Evolutionary conservation across 1,140 invertebrate species (phyloP), one percentile per base, ranked within the genome.

Genomic region (Cylas formicarius): DNA sequence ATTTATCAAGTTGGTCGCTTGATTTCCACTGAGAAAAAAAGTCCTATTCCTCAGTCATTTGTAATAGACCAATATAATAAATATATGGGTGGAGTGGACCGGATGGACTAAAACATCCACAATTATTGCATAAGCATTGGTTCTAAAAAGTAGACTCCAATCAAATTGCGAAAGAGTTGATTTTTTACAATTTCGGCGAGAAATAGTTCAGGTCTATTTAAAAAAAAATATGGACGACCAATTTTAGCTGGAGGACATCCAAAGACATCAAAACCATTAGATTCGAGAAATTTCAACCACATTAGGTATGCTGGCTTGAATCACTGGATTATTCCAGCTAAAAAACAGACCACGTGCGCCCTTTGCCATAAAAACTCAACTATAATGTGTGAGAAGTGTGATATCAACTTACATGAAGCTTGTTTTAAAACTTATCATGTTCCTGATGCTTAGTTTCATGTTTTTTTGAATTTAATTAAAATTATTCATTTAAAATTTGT

Each of bases 301-400:
- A 39, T 39, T 28, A 24, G 37, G 14, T 39, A 28, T 19, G 26
- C 24, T 16, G 37, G 37, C 16, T 8, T 39, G 21, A 39, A 39
- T 29, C 37, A 39, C 20, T 39, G 37, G 37, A 39, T 39, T 18
- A 24, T 39, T 39, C 37, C 37, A 39, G 37, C 37, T 24, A 39
- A 29, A 4, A 39, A 39, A 29, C 37, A 39, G 24, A 39, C 24
- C 29, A 39, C 21, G 37, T n/a, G n/a, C n/a, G n/a, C n/a, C n/a
- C n/a, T n/a, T n/a, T 39, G 37, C 29, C 37, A 29, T 19, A 39
- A 29, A 29, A 39, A 39, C 24, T 32, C 5, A 8, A 39, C 37
- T 39, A 32, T 27, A 13, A 39, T n/a, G 23, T 39, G 20, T 29
- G 37, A 39, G 29, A 34, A 39, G 29, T 6, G 5, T 34, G 14